phyloP scores from a whole-genome alignment of 2,888 invertebrate genomes.

The Prosapia bicincta region DNA sequence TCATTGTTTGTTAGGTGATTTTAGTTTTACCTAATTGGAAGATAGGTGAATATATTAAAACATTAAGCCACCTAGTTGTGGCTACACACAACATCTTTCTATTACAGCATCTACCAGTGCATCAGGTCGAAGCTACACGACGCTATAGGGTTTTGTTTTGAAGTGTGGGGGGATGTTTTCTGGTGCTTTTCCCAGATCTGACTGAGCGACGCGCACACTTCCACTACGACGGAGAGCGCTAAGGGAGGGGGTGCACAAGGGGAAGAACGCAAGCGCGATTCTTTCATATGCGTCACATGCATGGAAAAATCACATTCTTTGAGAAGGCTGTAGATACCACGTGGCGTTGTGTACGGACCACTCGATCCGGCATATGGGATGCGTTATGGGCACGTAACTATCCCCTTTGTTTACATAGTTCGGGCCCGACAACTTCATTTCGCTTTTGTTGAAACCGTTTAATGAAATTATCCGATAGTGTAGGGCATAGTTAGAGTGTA shows the following conservation, averaged over 20 bases:
- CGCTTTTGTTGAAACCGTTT: neutral
- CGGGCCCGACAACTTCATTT: too few relatives aligned
- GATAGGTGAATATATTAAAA: too few relatives aligned
- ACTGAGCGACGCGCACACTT: neutral
- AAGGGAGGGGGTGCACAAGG: neutral
- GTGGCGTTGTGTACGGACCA: neutral
- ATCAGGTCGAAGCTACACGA: too few relatives aligned
- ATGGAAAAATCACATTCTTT: slow-evolving; percentile 2
- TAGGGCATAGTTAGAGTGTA: too few relatives aligned
- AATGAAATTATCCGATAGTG: neutral
- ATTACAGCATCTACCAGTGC: too few relatives aligned
- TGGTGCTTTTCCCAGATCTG: neutral
- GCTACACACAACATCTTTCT: too few relatives aligned
- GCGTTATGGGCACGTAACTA: neutral
- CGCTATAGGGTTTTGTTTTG: too few relatives aligned
- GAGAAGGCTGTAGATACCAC: neutral
- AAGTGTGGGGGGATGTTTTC: neutral
- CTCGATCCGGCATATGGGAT: neutral
- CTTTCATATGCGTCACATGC: slow-evolving; percentile 2
- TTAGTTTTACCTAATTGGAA: too few relatives aligned
- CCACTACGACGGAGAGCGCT: neutral
- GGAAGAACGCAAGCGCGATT: neutral
- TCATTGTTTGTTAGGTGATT: too few relatives aligned
- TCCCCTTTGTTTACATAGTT: neutral
- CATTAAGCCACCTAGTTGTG: too few relatives aligned